These are phyloP conservation scores for Columbina picui DNA, from an alignment of 2,113 vertebrate genomes.

Conservation along the genomic window DNA sequence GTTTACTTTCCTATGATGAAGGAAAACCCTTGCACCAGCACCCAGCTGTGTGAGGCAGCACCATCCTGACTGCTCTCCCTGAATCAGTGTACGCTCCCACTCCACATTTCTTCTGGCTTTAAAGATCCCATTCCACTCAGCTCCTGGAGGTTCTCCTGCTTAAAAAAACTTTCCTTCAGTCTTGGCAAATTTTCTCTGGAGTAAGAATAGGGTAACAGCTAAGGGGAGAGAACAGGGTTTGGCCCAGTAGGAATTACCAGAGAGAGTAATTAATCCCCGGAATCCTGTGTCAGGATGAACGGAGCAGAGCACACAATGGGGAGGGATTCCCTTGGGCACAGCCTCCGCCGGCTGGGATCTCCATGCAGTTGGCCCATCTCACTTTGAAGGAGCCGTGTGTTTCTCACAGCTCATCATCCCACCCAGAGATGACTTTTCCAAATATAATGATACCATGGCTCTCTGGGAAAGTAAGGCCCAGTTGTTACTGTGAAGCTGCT, in stretches of 20 bases:
- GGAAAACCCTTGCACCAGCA: neutral
- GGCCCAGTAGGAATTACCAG: neutral
- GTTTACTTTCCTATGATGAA: neutral
- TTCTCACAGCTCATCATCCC: neutral
- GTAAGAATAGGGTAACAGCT: neutral
- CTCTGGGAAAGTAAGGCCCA: neutral
- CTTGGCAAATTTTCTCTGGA: neutral
- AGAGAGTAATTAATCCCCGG: neutral
- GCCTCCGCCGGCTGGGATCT: neutral
- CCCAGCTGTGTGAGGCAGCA: neutral
- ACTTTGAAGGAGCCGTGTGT: neutral
- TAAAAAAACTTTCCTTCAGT: neutral
- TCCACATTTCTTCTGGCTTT: neutral
- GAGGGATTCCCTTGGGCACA: neutral
- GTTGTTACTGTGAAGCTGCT: neutral
- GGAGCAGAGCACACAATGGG: neutral
- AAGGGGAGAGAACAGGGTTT: neutral
- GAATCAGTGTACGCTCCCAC: accelerated
- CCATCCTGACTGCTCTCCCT: neutral
- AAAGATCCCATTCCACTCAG: neutral
- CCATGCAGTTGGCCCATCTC: neutral
- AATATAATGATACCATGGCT: accelerated
- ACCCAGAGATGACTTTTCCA: neutral
- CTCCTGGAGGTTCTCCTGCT: neutral
- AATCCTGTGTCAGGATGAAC: neutral